These are phyloP conservation scores for Montipora capitata DNA, from an alignment of 92 coral and sea anemone genomes.

Conservation along the genomic window DNA sequence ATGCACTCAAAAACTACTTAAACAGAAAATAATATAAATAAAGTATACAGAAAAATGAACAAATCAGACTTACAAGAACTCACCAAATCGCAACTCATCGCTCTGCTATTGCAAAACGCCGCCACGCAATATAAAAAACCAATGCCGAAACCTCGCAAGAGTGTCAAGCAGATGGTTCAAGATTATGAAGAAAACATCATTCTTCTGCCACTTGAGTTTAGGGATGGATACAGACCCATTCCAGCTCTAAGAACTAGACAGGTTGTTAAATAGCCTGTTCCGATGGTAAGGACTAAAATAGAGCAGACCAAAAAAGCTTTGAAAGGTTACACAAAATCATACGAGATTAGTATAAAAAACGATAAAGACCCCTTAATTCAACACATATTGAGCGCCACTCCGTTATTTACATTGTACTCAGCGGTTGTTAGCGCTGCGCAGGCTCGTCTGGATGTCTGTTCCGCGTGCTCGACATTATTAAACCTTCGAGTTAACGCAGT, in stretches of 20 bases:
- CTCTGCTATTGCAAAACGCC: not conserved
- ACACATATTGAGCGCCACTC: not conserved
- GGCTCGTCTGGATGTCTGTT: too few relatives aligned
- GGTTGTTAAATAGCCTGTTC: not conserved
- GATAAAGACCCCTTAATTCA: slow-evolving; percentile 1
- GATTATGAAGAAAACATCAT: not conserved
- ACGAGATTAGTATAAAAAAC: too few relatives aligned
- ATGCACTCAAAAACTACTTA: too few relatives aligned
- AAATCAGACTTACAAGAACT: not conserved
- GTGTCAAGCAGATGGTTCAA: not conserved
- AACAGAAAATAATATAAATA: too few relatives aligned
- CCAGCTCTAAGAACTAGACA: not conserved
- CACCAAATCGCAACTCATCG: not conserved
- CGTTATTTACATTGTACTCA: too few relatives aligned
- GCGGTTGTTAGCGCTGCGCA: too few relatives aligned
- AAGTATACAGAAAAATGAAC: not conserved
- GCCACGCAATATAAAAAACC: not conserved
- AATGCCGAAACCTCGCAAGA: not conserved
- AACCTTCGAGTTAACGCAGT: too few relatives aligned
- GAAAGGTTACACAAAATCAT: too few relatives aligned
- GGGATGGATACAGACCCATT: not conserved
- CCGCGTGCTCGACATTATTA: too few relatives aligned
- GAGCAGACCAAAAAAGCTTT: not conserved
- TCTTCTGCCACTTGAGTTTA: not conserved
- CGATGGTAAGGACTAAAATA: not conserved